Evolutionary conservation across 2,113 vertebrate species (phyloP), one percentile per base, ranked within the genome.

Genomic region (Rostratula benghalensis): DNA sequence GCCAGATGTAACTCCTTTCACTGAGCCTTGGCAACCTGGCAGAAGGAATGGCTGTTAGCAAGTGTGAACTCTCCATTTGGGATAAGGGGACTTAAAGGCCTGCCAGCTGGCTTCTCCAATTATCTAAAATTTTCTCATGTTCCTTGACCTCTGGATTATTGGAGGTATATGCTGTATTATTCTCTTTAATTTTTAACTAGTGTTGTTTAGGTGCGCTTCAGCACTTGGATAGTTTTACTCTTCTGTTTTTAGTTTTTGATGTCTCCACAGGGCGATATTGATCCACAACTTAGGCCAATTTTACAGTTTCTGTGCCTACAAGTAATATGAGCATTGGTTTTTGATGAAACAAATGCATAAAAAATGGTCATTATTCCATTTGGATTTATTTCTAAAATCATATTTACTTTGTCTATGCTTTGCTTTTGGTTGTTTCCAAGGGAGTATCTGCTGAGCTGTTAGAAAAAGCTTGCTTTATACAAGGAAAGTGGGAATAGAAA

Each of bases 381-480:
- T 82, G 22, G 15, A 63, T 89, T 95, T 93, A 46, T 91, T 83
- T 89, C 39, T 87, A 67, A 89, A 93, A 43, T 90, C 21, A 9
- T 76, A 21, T 74, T 88, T 77, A 76, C 28, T 93, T 88, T 10
- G 11, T 13, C 60, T 89, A 13, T 2, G 15, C 48, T 83, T 75
- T 87, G 51, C 53, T 95, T 76, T 95, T 85, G n/a, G 74, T 56
- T 95, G 27, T 77, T 84, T 87, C 83, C 59, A 94, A 88, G 19
- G 28, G 61, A 61, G 35, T 59, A 83, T 63, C 46, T 90, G 51
- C 53, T 79, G 83, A 91, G 25, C 33, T 51, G 24, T 30, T 79
- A 93, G 77, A 75, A 91, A 82, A 76, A 85, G 24, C 17, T 87
- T 89, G 3, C 75, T 90, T 87, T 77, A 11, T 78, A 69, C 63